Evolutionary conservation across 2,113 vertebrate genomes (phyloP), one percentile per base, ranked within the genome.

Genomic region (Odontesthes bonariensis): DNA sequence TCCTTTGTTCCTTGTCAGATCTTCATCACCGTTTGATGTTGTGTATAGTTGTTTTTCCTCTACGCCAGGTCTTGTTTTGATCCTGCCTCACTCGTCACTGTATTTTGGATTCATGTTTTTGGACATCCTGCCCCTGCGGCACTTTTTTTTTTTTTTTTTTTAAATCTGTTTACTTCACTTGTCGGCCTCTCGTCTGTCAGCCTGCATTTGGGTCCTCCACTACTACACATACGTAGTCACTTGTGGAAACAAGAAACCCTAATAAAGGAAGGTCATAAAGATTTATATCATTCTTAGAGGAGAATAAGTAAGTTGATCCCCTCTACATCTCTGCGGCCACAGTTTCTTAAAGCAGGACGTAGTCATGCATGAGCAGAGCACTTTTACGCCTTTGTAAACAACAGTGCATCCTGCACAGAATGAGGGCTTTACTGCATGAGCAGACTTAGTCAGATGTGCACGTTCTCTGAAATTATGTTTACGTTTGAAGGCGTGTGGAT

Each of bases 361-460:
- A n/a, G 1, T 8, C 69, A 74, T 68, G 81, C 75, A 64, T 47
- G 46, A 72, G 32, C 20, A 35, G 40, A 67, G 46, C 61, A 47
- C 17, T 23, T 82, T 71, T 33, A 63, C 59, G 33, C 73, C 22
- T 49, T 31, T 46, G 53, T 35, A 73, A 80, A 71, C 17, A 49
- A 49, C 19, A 49, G 33, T 32, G 31, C 56, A 52, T 64, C 23
- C 47, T 49, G 61, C 66, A 62, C 22, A 40, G 52, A 52, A 49
- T 74, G 65, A 81, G 22, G 61, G 20, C 23, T 33, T 64, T 40
- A 27, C 40, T 14, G 11, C 52, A 46, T 32, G 4, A 62, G 61
- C 57, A 80, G 76, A 83, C 79, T 56, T 88, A 90, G 86, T 92
- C 92, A 90, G 88, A 92, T 86, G 91, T 93, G 90, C 90, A 88